Conservation (phyloP, 2,888 invertebrate genomes). For the Rhamphomyia laevipes region DNA sequence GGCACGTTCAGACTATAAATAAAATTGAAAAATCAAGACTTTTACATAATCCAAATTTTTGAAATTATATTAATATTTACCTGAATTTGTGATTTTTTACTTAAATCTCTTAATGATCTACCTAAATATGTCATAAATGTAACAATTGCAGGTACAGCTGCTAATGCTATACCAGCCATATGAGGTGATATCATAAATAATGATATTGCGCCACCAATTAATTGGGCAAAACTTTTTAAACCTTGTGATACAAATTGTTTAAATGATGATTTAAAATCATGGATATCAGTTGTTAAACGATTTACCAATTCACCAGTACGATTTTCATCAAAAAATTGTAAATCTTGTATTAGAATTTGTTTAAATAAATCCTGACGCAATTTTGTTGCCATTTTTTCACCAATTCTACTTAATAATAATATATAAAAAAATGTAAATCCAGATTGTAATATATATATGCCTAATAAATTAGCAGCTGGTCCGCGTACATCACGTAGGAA, state of each 20-base stretch:
- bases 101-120: slow-evolving; percentile 59
- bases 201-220: slow-evolving; percentile 40
- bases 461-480: slow-evolving; percentile 31
- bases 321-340: slow-evolving; percentile 81
- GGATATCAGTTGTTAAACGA: slow-evolving; percentile 83
- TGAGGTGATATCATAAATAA: slow-evolving; percentile 81
- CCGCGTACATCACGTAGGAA: slow-evolving; percentile 32
- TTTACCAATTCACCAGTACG: slow-evolving; percentile 88
- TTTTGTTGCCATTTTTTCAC: slow-evolving; percentile 73
- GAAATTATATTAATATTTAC: slow-evolving; percentile 36
- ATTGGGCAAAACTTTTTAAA: slow-evolving; percentile 74
- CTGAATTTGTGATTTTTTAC: slow-evolving; percentile 73
- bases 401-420: slow-evolving; percentile 70
- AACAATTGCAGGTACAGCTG: slow-evolving; percentile 79
- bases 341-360: slow-evolving; percentile 74
- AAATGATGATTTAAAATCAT: slow-evolving; percentile 95
- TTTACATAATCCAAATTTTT: too few relatives aligned
- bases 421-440: slow-evolving; percentile 84
- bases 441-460: slow-evolving; percentile 42
- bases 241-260: slow-evolving; percentile 90
- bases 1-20: slow-evolving; percentile 62
- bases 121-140: slow-evolving; percentile 76
- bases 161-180: slow-evolving; percentile 70
- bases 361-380: slow-evolving; percentile 73
- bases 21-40: slow-evolving; percentile 2